Conservation (phyloP, 2,888 invertebrate species). For the Laothoe populi region DNA sequence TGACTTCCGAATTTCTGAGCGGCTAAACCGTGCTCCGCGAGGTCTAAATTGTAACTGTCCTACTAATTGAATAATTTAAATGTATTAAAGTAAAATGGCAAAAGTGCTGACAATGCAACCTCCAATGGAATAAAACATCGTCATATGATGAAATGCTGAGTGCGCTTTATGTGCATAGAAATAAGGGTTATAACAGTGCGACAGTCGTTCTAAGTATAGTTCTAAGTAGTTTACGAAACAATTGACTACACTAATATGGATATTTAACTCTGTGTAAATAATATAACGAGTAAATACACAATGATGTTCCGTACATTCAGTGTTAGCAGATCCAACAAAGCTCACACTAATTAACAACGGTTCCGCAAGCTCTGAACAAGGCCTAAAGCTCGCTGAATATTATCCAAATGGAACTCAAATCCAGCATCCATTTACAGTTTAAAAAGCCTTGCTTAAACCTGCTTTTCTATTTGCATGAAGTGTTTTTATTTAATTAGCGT, state of each 20-base stretch:
- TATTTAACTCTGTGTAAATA: background rate
- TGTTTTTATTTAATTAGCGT: constrained; percentile 11
- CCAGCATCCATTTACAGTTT: constrained; percentile 29
- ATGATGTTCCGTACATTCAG: constrained; percentile 28
- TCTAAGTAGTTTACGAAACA: background rate
- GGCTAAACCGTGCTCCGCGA: no score
- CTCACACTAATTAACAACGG: constrained; percentile 52
- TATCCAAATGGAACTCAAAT: constrained; percentile 47
- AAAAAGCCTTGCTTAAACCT: constrained; percentile 13
- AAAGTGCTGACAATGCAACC: no score
- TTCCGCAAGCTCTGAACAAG: constrained; percentile 38
- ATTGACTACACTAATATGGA: background rate
- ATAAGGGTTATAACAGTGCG: no score
- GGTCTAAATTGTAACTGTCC: no score
- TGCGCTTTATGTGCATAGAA: no score
- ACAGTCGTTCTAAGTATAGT: background rate
- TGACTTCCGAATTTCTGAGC: no score
- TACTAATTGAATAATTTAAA: no score
- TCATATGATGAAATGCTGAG: no score
- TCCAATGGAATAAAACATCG: no score
- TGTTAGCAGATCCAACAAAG: constrained; percentile 40
- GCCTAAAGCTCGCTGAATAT: constrained; percentile 53
- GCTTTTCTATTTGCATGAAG: constrained; percentile 1
- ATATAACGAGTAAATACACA: background rate
- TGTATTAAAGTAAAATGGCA: no score